Conservation (phyloP, 2,888 invertebrate genomes). For the Boloria selene region DNA sequence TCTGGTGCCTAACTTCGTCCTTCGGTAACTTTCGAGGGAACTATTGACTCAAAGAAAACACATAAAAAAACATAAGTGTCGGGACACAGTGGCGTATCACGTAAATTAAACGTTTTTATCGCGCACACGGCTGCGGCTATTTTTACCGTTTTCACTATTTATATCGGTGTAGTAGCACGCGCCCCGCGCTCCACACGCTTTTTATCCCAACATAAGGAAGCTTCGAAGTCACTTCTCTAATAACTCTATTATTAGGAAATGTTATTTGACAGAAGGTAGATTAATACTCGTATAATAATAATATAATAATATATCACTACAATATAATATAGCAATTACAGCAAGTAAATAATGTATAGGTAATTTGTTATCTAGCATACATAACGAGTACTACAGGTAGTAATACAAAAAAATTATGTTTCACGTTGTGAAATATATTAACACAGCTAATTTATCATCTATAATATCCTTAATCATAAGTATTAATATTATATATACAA, state of each 20-base stretch:
- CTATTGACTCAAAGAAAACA: slow-evolving; percentile 79
- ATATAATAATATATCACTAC: slow-evolving; percentile 22
- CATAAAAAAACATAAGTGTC: slow-evolving; percentile 80
- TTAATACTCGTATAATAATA: slow-evolving; percentile 38
- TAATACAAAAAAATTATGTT: too few species aligned
- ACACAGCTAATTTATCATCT: too few species aligned
- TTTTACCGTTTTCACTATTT: slow-evolving; percentile 74
- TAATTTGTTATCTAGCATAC: too few species aligned
- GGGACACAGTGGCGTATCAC: slow-evolving; percentile 64
- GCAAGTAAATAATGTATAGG: too few species aligned
- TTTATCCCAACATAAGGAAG: slow-evolving; percentile 60
- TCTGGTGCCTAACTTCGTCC: slow-evolving; percentile 50
- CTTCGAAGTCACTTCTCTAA: slow-evolving; percentile 47
- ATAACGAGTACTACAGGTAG: too few species aligned
- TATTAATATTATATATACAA: background rate
- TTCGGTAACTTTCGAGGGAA: slow-evolving; percentile 59
- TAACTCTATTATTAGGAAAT: slow-evolving; percentile 56
- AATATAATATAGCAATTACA: background rate
- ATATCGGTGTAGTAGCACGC: slow-evolving; percentile 62
- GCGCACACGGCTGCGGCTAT: slow-evolving; percentile 62
- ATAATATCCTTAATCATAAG: too few species aligned
- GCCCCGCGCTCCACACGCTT: slow-evolving; percentile 67
- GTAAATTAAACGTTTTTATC: slow-evolving; percentile 81
- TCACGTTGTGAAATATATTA: too few species aligned
- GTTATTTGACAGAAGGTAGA: slow-evolving; percentile 45